Evolutionary conservation across 2,888 invertebrate species (phyloP), one percentile per base, ranked within the genome.

Genomic region (Byasa hedistus): DNA sequence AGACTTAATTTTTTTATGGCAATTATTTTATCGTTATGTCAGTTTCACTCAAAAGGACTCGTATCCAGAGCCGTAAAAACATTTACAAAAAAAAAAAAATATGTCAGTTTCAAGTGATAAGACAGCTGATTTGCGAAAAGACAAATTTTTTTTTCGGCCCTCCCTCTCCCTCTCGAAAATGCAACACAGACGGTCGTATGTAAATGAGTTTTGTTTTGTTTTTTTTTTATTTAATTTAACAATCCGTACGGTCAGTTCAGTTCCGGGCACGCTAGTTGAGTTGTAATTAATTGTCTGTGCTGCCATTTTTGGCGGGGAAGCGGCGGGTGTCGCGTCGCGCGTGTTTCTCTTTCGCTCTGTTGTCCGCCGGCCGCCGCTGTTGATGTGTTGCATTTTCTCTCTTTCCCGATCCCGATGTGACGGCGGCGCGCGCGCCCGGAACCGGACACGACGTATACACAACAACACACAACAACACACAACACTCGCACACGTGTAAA

Each of bases 321-420:
- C 73, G 71, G 76, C 68, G 68, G n/a, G 51, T 32, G 12, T 51
- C 22, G n/a, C n/a, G n/a, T n/a, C n/a, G n/a, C n/a, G n/a, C n/a
- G n/a, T n/a, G n/a, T n/a, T n/a, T n/a, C n/a, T n/a, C n/a, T n/a
- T n/a, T n/a, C n/a, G n/a, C n/a, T n/a, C n/a, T n/a, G n/a, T n/a
- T n/a, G n/a, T n/a, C n/a, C n/a, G n/a, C n/a, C 85, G 88, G 87
- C 88, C 89, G 86, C 84, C 82, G 72, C 32, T 76, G 76, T n/a
- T 92, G 88, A 92, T 75, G 91, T 92, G 92, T 92, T 92, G 92
- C 92, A 92, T 91, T 91, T 92, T 92, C 89, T 92, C 87, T 79
- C 82, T 81, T 89, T 89, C 86, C 90, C 89, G 89, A 90, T 90
- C n/a, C 44, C 70, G 75, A 76, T 76, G 71, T 69, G 73, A 76